Conservation (phyloP, 2,888 invertebrate species). For the Xestia xanthographa region DNA sequence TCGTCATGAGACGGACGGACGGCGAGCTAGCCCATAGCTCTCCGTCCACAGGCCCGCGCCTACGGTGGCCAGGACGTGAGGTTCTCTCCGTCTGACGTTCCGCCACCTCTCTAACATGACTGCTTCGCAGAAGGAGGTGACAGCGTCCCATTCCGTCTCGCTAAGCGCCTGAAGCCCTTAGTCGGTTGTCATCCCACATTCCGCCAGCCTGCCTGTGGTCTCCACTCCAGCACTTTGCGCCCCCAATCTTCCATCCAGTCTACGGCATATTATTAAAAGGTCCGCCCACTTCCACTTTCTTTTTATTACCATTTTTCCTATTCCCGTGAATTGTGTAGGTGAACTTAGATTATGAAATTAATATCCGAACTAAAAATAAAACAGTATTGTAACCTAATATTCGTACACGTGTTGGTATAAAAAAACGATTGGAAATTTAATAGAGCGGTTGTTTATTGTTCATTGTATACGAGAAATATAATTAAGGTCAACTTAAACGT, state of each 20-base stretch:
- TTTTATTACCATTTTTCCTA: not conserved
- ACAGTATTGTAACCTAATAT: not conserved
- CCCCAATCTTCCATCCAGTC: not conserved
- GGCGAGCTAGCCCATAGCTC: no score
- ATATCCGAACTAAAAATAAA: constrained; percentile 29
- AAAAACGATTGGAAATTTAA: constrained; percentile 24
- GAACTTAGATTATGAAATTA: constrained; percentile 35
- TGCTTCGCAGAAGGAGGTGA: no score
- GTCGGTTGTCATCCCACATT: not conserved
- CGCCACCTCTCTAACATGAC: no score
- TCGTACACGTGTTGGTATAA: constrained; percentile 51
- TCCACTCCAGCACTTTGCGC: not conserved
- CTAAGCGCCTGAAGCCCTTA: no score
- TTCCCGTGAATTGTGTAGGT: not conserved
- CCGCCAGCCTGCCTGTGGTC: not conserved
- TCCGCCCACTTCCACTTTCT: not conserved
- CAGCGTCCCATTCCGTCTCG: no score
- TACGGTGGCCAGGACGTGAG: no score
- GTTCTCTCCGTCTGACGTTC: no score
- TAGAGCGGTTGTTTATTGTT: constrained; percentile 32
- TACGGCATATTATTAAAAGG: not conserved
- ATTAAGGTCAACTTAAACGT: not conserved
- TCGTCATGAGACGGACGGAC: no score
- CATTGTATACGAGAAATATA: constrained; percentile 4
- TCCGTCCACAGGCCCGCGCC: no score